Percentiles rank a stretch among this genome's conserved stretches.
phyloP scores from a whole-genome alignment of 2,888 invertebrate genomes.

The Conomelus anceps region DNA sequence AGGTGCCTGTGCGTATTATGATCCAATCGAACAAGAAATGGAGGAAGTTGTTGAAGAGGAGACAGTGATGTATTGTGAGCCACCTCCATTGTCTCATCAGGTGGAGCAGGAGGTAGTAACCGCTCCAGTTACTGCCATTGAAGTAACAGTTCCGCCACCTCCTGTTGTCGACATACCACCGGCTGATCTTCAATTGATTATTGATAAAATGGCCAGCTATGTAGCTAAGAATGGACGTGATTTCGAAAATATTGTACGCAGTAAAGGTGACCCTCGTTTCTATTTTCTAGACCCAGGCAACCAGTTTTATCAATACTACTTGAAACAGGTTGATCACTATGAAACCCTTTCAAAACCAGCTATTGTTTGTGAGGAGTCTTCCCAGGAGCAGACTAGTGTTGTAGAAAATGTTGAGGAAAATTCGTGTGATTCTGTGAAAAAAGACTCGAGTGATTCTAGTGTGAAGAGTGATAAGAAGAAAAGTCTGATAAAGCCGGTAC shows the following conservation, averaged over 20 bases:
- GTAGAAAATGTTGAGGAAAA: neutral
- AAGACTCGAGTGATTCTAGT: neutral
- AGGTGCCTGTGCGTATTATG: conserved; percentile 2
- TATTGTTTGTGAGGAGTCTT: conserved; percentile 27
- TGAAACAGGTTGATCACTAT: conserved; percentile 53
- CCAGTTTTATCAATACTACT: conserved; percentile 75
- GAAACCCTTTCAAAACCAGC: conserved; percentile 41
- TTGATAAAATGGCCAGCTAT: conserved; percentile 95
- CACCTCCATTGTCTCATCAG: neutral
- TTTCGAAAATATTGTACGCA: conserved; percentile 81
- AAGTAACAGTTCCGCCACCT: conserved; percentile 16
- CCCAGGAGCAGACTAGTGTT: neutral
- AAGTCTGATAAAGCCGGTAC: conserved; percentile 45
- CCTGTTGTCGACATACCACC: conserved; percentile 53
- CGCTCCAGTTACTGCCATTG: neutral
- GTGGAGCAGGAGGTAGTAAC: neutral
- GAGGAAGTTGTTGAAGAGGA: neutral
- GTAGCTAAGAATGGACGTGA: conserved; percentile 92
- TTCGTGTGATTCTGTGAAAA: neutral
- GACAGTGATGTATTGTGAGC: neutral
- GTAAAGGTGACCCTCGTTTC: conserved; percentile 77
- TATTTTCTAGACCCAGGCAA: conserved; percentile 74
- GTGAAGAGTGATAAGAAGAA: neutral
- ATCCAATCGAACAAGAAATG: neutral
- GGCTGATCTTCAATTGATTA: conserved; percentile 74